Evolutionary conservation across 2,888 invertebrate genomes (phyloP).

Genomic region (Cremastinae sp.): DNA sequence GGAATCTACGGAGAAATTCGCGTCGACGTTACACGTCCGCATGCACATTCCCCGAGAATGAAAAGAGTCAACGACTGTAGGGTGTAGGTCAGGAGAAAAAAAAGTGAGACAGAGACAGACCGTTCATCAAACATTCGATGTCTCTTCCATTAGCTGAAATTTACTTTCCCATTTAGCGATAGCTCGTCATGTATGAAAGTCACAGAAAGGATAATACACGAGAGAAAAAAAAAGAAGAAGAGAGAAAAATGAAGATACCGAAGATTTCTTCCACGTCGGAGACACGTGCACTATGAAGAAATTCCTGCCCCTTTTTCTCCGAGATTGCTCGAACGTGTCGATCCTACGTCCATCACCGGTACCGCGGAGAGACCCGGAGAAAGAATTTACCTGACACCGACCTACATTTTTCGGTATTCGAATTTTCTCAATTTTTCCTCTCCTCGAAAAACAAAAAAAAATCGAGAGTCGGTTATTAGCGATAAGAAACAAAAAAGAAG

Average conservation of each 20-base stretch:
- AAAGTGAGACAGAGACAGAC: constrained; percentile 58
- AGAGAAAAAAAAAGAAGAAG: background rate
- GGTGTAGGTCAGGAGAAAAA: constrained; percentile 78
- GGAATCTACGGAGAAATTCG: background rate
- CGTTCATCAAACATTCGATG: constrained; percentile 78
- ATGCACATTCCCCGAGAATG: constrained; percentile 66
- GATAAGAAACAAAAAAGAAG: constrained; percentile 57
- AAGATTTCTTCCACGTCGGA: too few relatives aligned
- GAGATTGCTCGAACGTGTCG: too few relatives aligned
- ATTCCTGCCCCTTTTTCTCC: too few relatives aligned
- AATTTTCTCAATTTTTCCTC: background rate
- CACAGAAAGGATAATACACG: constrained; percentile 48
- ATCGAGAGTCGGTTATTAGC: background rate
- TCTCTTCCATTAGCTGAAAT: constrained; percentile 79
- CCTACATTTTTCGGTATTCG: constrained; percentile 9
- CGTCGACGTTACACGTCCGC: constrained; percentile 18
- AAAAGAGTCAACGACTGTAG: constrained; percentile 76
- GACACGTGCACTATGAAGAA: too few relatives aligned
- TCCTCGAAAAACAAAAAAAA: background rate
- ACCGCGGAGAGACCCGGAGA: too few relatives aligned
- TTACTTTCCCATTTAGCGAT: constrained; percentile 79
- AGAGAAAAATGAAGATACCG: background rate
- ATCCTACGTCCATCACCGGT: too few relatives aligned
- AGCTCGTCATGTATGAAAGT: constrained; percentile 78
- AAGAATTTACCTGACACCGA: constrained; percentile 4